phyloP scores from a whole-genome alignment of 1,140 invertebrate species.

The Pectinophora gossypiella region DNA sequence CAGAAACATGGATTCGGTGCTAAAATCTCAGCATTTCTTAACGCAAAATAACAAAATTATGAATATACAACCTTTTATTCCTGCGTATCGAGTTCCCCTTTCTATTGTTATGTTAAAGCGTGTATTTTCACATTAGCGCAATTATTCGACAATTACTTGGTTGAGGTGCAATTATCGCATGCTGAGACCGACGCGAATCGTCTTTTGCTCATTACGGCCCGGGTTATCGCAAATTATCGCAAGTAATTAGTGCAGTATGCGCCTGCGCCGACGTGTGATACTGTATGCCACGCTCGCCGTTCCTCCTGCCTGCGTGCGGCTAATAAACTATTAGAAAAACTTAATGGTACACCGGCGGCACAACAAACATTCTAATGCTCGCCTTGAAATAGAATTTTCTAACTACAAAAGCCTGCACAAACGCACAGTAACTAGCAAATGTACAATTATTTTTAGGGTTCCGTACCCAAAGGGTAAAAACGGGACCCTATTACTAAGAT shows the following conservation, averaged over 20 bases:
- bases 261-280: neutral
- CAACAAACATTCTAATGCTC: too few species aligned
- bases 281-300: too few species aligned
- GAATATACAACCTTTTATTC: neutral
- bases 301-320: neutral
- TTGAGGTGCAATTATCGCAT: conserved; percentile 42
- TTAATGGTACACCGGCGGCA: too few species aligned
- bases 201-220: conserved; percentile 47
- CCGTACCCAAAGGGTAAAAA: too few species aligned
- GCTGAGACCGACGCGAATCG: conserved; percentile 41
- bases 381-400: too few species aligned
- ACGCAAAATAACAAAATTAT: too few species aligned
- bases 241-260: conserved; percentile 32
- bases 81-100: conserved; percentile 36
- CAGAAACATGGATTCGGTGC: too few species aligned
- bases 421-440: too few species aligned
- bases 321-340: neutral
- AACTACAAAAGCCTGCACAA: too few species aligned
- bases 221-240: conserved; percentile 52
- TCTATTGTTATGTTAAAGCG: conserved; percentile 66
- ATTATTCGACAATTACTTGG: conserved; percentile 70
- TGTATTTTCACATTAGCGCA: conserved; percentile 67
- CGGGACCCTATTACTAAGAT: too few species aligned
- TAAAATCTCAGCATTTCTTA: too few species aligned
- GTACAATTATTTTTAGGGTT: too few species aligned